Evolutionary conservation across 2,888 invertebrate species (phyloP), one percentile per base, ranked within the genome.

Genomic region (Pseudanteris insignis): DNA sequence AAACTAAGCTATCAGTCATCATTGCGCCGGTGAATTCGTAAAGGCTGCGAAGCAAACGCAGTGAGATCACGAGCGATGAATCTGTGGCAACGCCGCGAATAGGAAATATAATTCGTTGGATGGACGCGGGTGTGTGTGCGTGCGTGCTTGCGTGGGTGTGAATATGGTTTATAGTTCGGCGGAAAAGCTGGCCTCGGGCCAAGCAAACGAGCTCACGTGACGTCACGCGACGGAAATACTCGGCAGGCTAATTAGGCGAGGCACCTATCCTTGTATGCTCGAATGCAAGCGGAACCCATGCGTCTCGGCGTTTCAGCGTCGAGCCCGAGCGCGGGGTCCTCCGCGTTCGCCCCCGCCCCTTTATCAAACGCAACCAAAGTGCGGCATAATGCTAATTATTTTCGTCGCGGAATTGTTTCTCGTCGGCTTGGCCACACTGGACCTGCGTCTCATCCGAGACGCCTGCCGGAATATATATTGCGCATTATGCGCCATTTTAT

Each of bases 91-190:
- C 60, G 61, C 58, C 64, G 18, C 18, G 18, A 46, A 59, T 64
- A 46, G 66, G 67, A 70, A 71, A 73, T 73, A 73, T 74, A 73
- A 76, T 76, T 73, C 71, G 68, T 69, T 67, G 70, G 70, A 67
- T 70, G 71, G 67, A 66, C 69, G 67, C 69, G 71, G 76, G 74
- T 77, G 76, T 77, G 76, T 76, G 75, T 73, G 77, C 77, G 77
- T 73, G 77, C 76, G 77, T 77, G 77, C n/a, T 18, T 18, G 18
- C 18, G 18, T 18, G 18, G 77, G 77, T 75, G 77, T 70, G 77
- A 77, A 77, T 77, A 76, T 77, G 75, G 76, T 77, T 78, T 77
- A 77, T 76, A 77, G 77, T 77, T 76, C 73, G 75, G 73, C 69
- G 71, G 73, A 77, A 76, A 74, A 76, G 67, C 73, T 78, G 78